phyloP scores from a whole-genome alignment of 2,113 vertebrate species.

The Copsychus sechellarum region DNA sequence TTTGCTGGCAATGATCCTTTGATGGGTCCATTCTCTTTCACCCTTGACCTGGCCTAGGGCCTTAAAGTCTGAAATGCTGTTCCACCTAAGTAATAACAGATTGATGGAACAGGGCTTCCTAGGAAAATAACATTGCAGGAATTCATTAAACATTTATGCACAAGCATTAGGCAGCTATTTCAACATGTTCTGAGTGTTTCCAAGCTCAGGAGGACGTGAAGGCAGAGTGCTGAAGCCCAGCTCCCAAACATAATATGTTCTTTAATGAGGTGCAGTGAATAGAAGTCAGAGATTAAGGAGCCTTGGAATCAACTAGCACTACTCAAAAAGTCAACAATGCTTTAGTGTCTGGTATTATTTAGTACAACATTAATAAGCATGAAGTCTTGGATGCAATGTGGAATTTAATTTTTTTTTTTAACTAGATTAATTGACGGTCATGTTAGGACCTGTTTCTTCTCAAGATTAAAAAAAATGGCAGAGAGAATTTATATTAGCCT shows the following conservation, averaged over 20 bases:
- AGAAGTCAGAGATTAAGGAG: slow-evolving; percentile 34
- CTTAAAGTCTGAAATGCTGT: not conserved
- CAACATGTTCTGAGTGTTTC: not conserved
- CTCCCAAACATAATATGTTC: not conserved
- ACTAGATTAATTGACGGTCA: not conserved
- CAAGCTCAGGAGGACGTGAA: not conserved
- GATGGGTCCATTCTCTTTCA: not conserved
- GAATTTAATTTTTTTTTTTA: slow-evolving; percentile 26
- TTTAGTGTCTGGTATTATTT: slow-evolving; percentile 22
- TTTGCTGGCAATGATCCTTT: not conserved
- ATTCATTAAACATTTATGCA: not conserved
- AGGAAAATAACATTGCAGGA: not conserved
- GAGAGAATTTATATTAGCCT: not conserved
- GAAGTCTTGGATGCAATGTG: slow-evolving; percentile 25
- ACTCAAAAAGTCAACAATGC: slow-evolving; percentile 10
- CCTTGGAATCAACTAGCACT: not conserved
- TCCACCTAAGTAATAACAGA: not conserved
- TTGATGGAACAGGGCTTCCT: not conserved
- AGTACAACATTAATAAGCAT: slow-evolving; percentile 14
- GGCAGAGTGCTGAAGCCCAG: not conserved
- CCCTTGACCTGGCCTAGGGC: not conserved
- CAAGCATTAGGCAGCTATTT: not conserved
- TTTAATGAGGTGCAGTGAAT: slow-evolving; percentile 37
- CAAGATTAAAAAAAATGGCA: not conserved
- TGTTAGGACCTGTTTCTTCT: slow-evolving; percentile 44